phyloP scores from a whole-genome alignment of 1,140 invertebrate species.

The Oryzaephilus surinamensis region DNA sequence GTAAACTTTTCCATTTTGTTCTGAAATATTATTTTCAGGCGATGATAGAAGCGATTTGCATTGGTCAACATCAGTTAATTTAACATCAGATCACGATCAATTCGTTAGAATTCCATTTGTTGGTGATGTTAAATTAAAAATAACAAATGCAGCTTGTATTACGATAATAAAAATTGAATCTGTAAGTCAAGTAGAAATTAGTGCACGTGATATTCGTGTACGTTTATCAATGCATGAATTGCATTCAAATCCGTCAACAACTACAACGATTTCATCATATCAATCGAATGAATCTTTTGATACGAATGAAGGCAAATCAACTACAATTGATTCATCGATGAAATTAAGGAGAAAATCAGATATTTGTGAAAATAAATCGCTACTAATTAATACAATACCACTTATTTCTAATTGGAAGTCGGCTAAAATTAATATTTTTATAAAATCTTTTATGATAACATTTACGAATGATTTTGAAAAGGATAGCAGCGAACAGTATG shows the following conservation, averaged over 20 bases:
- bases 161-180: constrained; percentile 38
- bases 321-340: too few relatives aligned
- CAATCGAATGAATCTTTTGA: too few relatives aligned
- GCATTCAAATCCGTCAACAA: not conserved
- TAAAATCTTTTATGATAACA: too few relatives aligned
- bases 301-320: too few relatives aligned
- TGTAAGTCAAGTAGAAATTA: constrained; percentile 55
- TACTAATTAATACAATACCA: too few relatives aligned
- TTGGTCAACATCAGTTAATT: constrained; percentile 40
- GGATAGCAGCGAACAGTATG: constrained; percentile 32
- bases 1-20: not conserved
- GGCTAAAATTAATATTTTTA: too few relatives aligned
- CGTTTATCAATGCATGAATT: constrained; percentile 37
- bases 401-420: too few relatives aligned
- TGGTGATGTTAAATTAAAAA: constrained; percentile 60
- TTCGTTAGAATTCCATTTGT: constrained; percentile 55
- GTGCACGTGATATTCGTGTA: constrained; percentile 57
- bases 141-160: constrained; percentile 30
- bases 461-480: too few relatives aligned
- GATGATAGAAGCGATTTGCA: constrained; percentile 22
- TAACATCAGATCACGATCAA: constrained; percentile 45
- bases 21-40: constrained; percentile 5
- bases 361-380: too few relatives aligned
- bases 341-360: too few relatives aligned
- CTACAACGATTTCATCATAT: too few relatives aligned